Base-by-base conservation (phyloP, 2,113 vertebrate genomes). In the Trogon surrucura region DNA sequence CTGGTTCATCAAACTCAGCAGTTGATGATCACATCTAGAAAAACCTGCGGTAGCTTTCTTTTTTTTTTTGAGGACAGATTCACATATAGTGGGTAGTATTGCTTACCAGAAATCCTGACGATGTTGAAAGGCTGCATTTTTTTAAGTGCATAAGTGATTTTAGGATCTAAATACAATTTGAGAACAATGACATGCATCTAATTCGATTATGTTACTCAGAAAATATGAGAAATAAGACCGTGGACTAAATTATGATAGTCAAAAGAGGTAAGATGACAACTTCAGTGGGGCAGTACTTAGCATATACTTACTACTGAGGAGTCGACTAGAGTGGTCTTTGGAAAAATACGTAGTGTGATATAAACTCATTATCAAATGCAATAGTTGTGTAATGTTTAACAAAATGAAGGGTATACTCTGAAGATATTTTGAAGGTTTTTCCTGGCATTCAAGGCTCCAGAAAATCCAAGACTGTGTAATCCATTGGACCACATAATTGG, bases 401-500 rank as follows among this genome's bases (percentile, higher is more conserved):
- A 71, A 85, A 50, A 61, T 4, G 3, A 45, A 54, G 5, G 4
- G 3, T 48, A 38, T 54, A 5, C 75, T 80, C 45, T 65, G 62
- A 58, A 80, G 12, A 23, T 29, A 44, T 60, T 93, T 34, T 70
- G 30, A 60, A 65, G 2, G 4, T 8, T 82, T 80, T 83, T 73
- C 21, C 41, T 94, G 41, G 30, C 2, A 15, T 50, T 78, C 21
- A 61, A 45, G 26, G 13, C 10, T 88, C 8, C 17, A 72, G 26
- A 83, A 85, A 53, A 82, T 41, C 29, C n/a, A 58, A 53, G 51
- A 10, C 32, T 2, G 1, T 77, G 41, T 61, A 53, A 27, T 29
- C 11, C 3, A 0, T 11, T 77, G 8, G 8, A 54, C 27, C 62
- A 57, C 2, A 10, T 48, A 66, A 73, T 23, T 2, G 4, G 6